Conservation (phyloP, 2,888 invertebrate genomes). For the Drosophila peninsularis region DNA sequence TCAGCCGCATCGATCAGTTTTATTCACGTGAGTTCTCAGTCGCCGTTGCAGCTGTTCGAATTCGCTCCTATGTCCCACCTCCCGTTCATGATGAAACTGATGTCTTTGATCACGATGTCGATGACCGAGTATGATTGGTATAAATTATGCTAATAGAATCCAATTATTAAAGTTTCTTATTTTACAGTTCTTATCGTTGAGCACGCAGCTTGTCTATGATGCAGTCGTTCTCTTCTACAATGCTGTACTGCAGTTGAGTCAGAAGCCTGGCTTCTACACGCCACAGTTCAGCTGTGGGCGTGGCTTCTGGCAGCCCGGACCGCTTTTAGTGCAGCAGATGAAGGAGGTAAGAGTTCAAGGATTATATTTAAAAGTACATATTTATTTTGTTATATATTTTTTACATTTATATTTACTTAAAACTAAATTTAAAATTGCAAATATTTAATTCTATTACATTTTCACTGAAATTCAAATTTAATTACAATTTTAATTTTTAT, state of each 20-base stretch:
- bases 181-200: conserved; percentile 56
- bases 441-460: too few relatives aligned
- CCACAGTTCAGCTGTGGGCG: conserved; percentile 72
- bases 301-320: conserved; percentile 86
- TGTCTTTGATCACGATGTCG: conserved; percentile 61
- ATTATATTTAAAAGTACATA: not conserved
- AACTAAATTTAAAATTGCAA: too few relatives aligned
- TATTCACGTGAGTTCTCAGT: conserved; percentile 71
- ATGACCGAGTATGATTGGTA: conserved; percentile 44
- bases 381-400: not conserved
- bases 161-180: not conserved
- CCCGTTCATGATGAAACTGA: conserved; percentile 74
- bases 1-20: conserved; percentile 68
- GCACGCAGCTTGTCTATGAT: conserved; percentile 91
- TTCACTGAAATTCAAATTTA: too few relatives aligned
- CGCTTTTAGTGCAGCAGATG: conserved; percentile 88
- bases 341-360: conserved; percentile 85
- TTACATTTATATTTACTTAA: too few relatives aligned
- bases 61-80: conserved; percentile 73
- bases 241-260: conserved; percentile 87
- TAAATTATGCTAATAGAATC: not conserved
- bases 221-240: conserved; percentile 96
- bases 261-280: conserved; percentile 50
- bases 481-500: too few relatives aligned
- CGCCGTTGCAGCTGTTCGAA: conserved; percentile 60